phyloP scores from a whole-genome alignment of 2,797 vertebrate genomes.

The Catharus ustulatus region DNA sequence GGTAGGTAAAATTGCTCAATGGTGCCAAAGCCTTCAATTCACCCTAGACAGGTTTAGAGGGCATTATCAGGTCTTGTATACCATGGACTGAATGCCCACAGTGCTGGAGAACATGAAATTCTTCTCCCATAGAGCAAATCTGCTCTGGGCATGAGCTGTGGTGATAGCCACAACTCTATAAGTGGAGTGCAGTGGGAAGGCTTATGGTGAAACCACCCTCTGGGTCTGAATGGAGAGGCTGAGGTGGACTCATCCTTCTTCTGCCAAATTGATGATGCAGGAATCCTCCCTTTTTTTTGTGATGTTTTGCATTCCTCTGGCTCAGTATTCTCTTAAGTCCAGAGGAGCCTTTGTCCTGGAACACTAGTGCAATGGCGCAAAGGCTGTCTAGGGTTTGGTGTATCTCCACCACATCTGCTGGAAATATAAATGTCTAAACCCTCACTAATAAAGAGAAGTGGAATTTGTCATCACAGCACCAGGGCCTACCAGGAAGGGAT shows the following conservation, averaged over 20 bases:
- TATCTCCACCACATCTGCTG: neutral
- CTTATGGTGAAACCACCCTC: fast-evolving
- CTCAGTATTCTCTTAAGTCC: neutral
- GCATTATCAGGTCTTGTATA: neutral
- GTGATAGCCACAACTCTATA: neutral
- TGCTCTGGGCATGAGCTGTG: fast-evolving
- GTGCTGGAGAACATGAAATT: fast-evolving
- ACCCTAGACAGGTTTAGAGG: neutral
- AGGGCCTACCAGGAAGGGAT: neutral
- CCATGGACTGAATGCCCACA: neutral
- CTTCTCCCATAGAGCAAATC: neutral
- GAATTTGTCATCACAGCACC: neutral
- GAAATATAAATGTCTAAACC: neutral
- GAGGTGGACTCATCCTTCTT: neutral
- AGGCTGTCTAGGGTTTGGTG: neutral
- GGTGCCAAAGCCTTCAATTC: neutral
- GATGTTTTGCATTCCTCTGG: too few relatives aligned
- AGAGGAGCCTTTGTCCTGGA: neutral
- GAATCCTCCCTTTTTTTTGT: neutral
- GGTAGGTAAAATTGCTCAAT: neutral
- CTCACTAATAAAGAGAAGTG: neutral
- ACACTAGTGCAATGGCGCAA: fast-evolving
- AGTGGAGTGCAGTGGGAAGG: fast-evolving
- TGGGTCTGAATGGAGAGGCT: neutral
- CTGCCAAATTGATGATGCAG: neutral